Evolutionary conservation across 2,797 vertebrate species (phyloP).

Genomic region (Cossypha polioptera): DNA sequence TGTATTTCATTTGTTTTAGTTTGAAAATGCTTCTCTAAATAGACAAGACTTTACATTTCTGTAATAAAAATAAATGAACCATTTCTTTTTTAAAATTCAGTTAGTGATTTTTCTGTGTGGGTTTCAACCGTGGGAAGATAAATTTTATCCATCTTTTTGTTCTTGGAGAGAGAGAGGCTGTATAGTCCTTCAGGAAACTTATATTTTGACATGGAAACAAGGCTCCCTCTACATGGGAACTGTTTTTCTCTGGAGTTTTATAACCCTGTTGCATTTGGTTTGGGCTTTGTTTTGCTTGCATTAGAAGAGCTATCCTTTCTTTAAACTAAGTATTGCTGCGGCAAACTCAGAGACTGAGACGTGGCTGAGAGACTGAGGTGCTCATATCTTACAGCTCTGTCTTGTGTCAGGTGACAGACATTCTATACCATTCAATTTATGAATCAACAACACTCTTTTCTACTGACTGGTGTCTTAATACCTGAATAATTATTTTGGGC

Average conservation of each 20-base stretch:
- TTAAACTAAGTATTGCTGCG: not conserved
- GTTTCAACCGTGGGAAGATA: not conserved
- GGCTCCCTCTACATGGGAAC: not conserved
- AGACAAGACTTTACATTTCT: not conserved
- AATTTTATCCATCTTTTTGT: not conserved
- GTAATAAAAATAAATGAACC: not conserved
- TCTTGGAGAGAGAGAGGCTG: not conserved
- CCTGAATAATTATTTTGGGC: not conserved
- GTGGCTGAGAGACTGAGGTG: not conserved
- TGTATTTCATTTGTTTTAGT: not conserved
- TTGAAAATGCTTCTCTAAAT: not conserved
- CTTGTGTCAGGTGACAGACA: not conserved
- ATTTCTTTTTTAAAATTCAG: not conserved
- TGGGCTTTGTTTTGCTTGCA: not conserved
- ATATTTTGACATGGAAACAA: not conserved
- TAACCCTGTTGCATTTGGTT: not conserved
- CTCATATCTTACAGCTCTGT: not conserved
- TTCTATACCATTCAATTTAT: not conserved
- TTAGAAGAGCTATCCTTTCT: not conserved
- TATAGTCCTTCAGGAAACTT: not conserved
- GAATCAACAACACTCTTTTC: not conserved
- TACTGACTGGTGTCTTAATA: not conserved
- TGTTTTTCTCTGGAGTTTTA: not conserved
- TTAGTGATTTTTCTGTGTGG: not conserved
- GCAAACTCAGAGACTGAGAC: not conserved